phyloP scores from a whole-genome alignment of 2,113 vertebrate species.

The Mustelus asterias region DNA sequence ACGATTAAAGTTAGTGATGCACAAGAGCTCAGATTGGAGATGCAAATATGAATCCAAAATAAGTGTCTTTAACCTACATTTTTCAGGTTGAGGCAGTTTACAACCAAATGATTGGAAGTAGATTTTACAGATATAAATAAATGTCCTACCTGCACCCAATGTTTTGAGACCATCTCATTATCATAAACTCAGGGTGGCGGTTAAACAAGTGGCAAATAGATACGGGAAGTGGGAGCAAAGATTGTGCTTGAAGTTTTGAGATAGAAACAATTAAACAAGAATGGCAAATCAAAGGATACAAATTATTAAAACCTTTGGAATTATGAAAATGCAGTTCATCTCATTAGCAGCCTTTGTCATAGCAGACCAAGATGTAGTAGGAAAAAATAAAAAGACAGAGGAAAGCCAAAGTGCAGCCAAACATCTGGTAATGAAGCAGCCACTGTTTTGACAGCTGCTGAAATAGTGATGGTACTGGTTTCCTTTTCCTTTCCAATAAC shows the following conservation, averaged over 20 bases:
- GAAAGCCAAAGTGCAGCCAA: too few relatives aligned
- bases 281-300: background rate
- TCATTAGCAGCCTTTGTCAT: too few relatives aligned
- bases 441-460: too few relatives aligned
- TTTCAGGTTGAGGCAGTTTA: background rate
- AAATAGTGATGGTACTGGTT: too few relatives aligned
- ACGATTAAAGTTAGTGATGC: too few relatives aligned
- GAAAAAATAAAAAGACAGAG: too few relatives aligned
- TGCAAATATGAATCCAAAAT: background rate
- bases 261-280: background rate
- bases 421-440: too few relatives aligned
- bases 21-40: too few relatives aligned
- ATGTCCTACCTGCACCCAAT: background rate
- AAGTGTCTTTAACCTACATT: background rate
- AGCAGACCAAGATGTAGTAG: too few relatives aligned
- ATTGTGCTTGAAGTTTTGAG: background rate
- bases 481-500: too few relatives aligned
- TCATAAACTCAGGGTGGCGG: background rate
- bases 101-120: background rate
- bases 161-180: background rate
- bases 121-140: background rate
- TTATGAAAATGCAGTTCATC: too few relatives aligned
- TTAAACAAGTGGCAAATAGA: background rate
- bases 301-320: background rate
- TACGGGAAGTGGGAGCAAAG: background rate